phyloP scores from a whole-genome alignment of 2,888 invertebrate species.

The Clanis bilineata region DNA sequence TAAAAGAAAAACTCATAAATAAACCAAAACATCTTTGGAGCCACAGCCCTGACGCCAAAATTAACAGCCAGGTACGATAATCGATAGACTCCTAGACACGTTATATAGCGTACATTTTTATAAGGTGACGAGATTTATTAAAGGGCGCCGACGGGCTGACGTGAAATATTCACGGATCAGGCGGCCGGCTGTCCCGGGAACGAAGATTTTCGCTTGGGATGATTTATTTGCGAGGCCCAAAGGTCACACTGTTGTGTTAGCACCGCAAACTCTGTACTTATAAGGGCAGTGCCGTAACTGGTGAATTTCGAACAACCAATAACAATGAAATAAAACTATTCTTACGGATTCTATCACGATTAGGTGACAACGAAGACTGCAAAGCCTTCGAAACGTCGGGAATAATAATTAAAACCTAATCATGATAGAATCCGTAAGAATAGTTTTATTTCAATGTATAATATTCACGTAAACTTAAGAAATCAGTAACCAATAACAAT shows the following conservation, averaged over 20 bases:
- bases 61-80: neutral
- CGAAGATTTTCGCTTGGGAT: constrained; percentile 49
- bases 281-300: constrained; percentile 9
- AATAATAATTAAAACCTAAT: too few species aligned
- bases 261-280: constrained; percentile 11
- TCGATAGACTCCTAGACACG: constrained; percentile 20
- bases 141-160: constrained; percentile 40
- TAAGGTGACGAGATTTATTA: constrained; percentile 58
- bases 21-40: neutral
- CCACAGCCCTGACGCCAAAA: neutral
- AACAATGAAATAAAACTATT: too few species aligned
- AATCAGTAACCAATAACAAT: too few species aligned
- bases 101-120: constrained; percentile 40
- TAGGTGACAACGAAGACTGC: too few species aligned
- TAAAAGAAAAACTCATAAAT: too few species aligned
- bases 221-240: constrained; percentile 49
- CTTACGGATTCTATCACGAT: too few species aligned
- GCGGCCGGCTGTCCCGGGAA: constrained; percentile 47
- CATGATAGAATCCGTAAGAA: too few species aligned
- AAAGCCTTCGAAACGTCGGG: too few species aligned
- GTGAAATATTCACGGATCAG: constrained; percentile 68
- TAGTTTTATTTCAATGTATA: too few species aligned
- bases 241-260: constrained; percentile 18
- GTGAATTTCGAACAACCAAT: neutral
- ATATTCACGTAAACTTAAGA: too few species aligned